Evolutionary conservation across 2,797 vertebrate genomes (phyloP), one percentile per base, ranked within the genome.

Genomic region (Myotis pilosus): DNA sequence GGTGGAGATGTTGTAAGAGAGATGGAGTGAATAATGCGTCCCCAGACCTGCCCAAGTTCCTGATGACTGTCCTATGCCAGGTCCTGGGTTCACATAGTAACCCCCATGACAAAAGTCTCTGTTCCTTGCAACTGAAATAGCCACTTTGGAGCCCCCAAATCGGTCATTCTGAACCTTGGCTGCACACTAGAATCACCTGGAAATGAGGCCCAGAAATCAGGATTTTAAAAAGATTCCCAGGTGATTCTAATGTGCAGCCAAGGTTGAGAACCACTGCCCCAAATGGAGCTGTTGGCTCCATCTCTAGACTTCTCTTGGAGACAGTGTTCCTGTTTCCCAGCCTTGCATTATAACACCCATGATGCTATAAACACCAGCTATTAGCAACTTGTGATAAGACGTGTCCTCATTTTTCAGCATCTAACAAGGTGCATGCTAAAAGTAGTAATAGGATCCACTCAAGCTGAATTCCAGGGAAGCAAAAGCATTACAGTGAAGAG

Each of bases 381-480:
- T 75, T 68, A 96, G 69, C 53, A 55, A 55, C 47, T 79, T 60
- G 7, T 51, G 51, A 30, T 78, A 74, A 69, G n/a, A 62, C 41
- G 22, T 64, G 28, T 30, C 22, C 44, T 93, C 57, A 44, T 86
- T 93, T 94, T 71, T 90, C 33, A 93, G 47, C 44, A 72, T 76
- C 72, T 87, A 76, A 53, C 66, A 93, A 89, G 72, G 6, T 68
- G 2, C 15, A 53, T 49, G 25, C 47, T 94, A 71, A 90, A 85
- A 94, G 47, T 38, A 86, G 51, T 30, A 36, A 28, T 60, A 25
- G 4, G 19, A 44, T 9, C 55, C 55, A 90, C 8, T 44, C 28
- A 71, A 84, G 68, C 36, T 60, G 82, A 75, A 72, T 60, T 96
- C 9, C 72, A 93, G 49, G 57, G 47, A 92, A 91, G 44, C 53